Evolutionary conservation across 2,113 vertebrate genomes (phyloP).

Genomic region (Monopterus albus): DNA sequence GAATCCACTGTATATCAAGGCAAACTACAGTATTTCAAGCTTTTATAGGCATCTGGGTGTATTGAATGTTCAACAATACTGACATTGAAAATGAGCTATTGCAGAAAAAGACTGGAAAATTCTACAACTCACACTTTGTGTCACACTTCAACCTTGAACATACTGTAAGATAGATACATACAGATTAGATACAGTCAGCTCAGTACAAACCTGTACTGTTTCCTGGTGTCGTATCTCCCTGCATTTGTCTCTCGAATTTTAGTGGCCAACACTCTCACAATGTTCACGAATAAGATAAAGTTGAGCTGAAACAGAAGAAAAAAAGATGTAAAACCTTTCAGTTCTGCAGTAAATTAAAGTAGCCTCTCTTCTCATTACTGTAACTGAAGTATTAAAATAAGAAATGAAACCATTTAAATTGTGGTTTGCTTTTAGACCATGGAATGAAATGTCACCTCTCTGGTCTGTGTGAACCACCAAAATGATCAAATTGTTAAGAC

Average conservation of each 20-base stretch:
- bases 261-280: conserved; percentile 89
- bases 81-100: too few species aligned
- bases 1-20: too few species aligned
- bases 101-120: too few species aligned
- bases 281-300: conserved; percentile 92
- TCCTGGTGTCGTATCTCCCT: conserved; percentile 87
- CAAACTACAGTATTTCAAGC: too few species aligned
- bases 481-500: too few species aligned
- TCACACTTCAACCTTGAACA: too few species aligned
- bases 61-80: too few species aligned
- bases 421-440: background rate
- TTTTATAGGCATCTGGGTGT: too few species aligned
- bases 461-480: too few species aligned
- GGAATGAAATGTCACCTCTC: background rate
- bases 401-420: background rate
- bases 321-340: background rate
- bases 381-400: background rate
- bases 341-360: background rate
- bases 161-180: too few species aligned
- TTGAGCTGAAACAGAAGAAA: conserved; percentile 86
- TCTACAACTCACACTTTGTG: too few species aligned
- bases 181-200: background rate
- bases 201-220: conserved; percentile 88
- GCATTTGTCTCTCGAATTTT: conserved; percentile 92
- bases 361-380: background rate